Percentiles rank a stretch among this genome's conserved stretches.
Evolutionary conservation across 2,113 vertebrate species (phyloP).

Genomic region (Oceanodroma tethys): DNA sequence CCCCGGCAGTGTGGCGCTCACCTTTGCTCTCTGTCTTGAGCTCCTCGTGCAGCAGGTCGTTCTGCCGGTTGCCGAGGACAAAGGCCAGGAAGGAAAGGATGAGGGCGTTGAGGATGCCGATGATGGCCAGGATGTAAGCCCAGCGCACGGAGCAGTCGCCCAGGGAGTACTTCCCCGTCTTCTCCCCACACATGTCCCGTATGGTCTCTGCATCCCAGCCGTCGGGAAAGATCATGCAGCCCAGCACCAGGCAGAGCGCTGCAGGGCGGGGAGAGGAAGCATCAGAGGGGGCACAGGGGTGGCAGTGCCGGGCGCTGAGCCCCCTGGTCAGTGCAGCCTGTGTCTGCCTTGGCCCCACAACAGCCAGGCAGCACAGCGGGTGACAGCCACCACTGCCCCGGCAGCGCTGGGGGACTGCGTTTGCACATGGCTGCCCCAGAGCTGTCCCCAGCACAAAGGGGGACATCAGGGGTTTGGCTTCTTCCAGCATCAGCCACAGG

Average conservation of each 20-base stretch:
- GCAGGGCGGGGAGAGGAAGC: background rate
- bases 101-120: constrained; percentile 91
- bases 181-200: constrained; percentile 90
- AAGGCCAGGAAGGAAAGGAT: constrained; percentile 95
- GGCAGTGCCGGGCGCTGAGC: background rate
- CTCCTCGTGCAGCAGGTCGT: constrained; percentile 86
- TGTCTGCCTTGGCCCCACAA: accelerated
- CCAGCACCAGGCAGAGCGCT: constrained; percentile 91
- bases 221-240: constrained; percentile 91
- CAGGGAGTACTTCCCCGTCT: constrained; percentile 88
- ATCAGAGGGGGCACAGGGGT: background rate
- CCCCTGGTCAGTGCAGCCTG: background rate
- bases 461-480: background rate
- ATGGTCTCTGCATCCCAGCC: constrained; percentile 93
- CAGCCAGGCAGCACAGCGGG: accelerated
- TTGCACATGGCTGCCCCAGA: background rate
- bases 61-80: constrained; percentile 92
- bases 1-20: background rate
- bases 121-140: constrained; percentile 93
- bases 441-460: accelerated
- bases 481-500: background rate
- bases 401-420: accelerated
- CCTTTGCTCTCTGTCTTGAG: constrained; percentile 89
- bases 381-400: background rate
- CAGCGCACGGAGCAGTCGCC: constrained; percentile 92